A percentile compares a stretch with the other conserved stretches of the same genome.
phyloP scores from a whole-genome alignment of 2,113 vertebrate genomes.

The Catharus minimus region DNA sequence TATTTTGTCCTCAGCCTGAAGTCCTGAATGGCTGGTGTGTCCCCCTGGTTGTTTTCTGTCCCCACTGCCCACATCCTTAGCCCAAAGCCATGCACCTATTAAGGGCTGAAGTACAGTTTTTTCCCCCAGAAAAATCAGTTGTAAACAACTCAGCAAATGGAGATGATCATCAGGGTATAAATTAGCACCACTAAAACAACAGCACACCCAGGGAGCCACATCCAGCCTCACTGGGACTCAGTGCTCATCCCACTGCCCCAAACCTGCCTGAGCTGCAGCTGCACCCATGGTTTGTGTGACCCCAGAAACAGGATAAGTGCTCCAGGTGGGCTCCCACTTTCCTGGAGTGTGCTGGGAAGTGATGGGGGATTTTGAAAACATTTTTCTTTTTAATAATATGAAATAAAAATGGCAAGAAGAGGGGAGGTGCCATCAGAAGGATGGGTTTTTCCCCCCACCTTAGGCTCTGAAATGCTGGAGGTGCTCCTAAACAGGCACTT shows the following conservation, averaged over 20 bases:
- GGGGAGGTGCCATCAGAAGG: neutral
- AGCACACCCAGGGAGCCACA: neutral
- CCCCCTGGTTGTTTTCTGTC: neutral
- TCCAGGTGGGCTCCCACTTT: neutral
- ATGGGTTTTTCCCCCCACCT: neutral
- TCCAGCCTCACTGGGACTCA: neutral
- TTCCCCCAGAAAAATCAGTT: neutral
- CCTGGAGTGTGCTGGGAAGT: neutral
- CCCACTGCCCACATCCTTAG: neutral
- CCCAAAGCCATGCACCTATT: neutral
- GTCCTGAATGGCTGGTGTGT: neutral
- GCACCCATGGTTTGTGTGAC: neutral
- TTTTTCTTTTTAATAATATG: neutral
- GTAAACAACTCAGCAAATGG: constrained; percentile 30
- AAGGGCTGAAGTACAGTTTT: constrained; percentile 13
- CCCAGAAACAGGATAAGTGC: neutral
- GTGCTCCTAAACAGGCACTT: neutral
- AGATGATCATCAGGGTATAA: neutral
- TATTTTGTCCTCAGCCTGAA: neutral
- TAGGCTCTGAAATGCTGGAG: neutral
- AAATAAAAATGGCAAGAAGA: neutral
- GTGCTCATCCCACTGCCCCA: neutral
- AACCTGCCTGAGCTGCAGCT: neutral
- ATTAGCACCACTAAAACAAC: neutral
- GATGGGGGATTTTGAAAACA: neutral